These are phyloP conservation scores for Zaprionus vittiger DNA, from an alignment of 1,140 invertebrate genomes.

Conservation along the genomic window DNA sequence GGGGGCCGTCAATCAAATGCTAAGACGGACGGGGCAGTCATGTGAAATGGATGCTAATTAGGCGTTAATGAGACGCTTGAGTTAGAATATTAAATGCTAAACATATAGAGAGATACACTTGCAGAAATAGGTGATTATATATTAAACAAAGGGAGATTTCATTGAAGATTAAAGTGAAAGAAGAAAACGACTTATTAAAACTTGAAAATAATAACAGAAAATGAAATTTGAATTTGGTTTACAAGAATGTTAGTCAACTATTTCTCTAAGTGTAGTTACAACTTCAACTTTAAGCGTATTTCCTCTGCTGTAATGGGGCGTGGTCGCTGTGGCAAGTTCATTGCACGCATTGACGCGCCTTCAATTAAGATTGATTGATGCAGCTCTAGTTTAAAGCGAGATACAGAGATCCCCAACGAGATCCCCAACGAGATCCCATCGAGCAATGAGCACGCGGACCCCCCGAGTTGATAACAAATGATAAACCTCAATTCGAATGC, in stretches of 20 bases:
- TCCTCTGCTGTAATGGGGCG: conserved; percentile 25
- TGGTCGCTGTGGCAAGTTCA: conserved; percentile 47
- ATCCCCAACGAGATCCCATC: neutral
- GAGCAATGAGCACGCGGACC: conserved; percentile 66
- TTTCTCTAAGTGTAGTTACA: neutral
- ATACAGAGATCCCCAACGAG: neutral
- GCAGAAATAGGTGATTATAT: neutral
- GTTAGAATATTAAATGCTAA: conserved; percentile 23
- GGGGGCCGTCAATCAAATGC: conserved; percentile 49
- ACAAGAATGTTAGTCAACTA: neutral
- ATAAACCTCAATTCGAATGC: conserved; percentile 67
- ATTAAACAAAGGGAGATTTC: neutral
- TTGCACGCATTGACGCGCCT: conserved; percentile 41
- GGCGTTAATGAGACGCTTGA: conserved; percentile 62
- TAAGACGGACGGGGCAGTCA: conserved; percentile 36
- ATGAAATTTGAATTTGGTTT: neutral
- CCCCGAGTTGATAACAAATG: conserved; percentile 59
- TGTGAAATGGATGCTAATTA: conserved; percentile 73
- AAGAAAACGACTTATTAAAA: neutral
- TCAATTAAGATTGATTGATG: conserved; percentile 79
- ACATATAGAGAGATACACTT: conserved; percentile 14
- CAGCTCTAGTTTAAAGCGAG: conserved; percentile 49
- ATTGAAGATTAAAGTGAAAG: neutral
- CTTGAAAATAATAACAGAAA: too few species aligned
- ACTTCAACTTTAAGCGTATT: neutral